Evolutionary conservation across 1,140 invertebrate genomes (phyloP).

Genomic region (Eciton burchellii): DNA sequence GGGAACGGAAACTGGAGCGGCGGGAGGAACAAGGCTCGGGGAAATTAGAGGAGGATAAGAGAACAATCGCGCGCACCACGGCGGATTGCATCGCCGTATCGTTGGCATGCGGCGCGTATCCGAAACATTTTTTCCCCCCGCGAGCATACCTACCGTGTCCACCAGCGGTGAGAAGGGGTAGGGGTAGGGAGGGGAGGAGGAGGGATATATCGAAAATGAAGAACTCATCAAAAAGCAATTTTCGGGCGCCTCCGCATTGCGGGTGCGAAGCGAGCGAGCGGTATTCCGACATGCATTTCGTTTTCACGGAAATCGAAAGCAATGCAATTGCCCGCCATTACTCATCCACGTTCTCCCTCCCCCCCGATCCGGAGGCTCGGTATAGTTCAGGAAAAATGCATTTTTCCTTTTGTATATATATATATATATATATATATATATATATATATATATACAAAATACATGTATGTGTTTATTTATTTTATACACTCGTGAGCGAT

Average conservation of each 20-base stretch:
- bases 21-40: background rate
- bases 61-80: conserved; percentile 4
- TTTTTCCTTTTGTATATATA: conserved; percentile 15
- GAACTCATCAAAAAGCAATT: conserved; percentile 69
- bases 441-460: background rate
- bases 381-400: conserved; percentile 20
- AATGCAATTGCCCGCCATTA: conserved; percentile 52
- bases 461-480: background rate
- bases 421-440: background rate
- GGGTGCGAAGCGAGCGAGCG: conserved; percentile 24
- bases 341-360: no score
- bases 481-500: background rate
- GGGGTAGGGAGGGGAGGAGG: background rate
- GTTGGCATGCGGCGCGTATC: conserved; percentile 29
- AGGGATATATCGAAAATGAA: conserved; percentile 58
- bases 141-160: background rate
- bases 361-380: background rate
- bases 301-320: conserved; percentile 45
- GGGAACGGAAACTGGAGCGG: no score
- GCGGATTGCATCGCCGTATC: background rate
- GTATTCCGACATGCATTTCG: conserved; percentile 62
- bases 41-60: conserved; percentile 18
- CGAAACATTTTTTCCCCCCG: conserved; percentile 59
- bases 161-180: no score
- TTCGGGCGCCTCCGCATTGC: conserved; percentile 58